phyloP scores from a whole-genome alignment of 2,113 vertebrate species.

The Tachysurus vachellii region DNA sequence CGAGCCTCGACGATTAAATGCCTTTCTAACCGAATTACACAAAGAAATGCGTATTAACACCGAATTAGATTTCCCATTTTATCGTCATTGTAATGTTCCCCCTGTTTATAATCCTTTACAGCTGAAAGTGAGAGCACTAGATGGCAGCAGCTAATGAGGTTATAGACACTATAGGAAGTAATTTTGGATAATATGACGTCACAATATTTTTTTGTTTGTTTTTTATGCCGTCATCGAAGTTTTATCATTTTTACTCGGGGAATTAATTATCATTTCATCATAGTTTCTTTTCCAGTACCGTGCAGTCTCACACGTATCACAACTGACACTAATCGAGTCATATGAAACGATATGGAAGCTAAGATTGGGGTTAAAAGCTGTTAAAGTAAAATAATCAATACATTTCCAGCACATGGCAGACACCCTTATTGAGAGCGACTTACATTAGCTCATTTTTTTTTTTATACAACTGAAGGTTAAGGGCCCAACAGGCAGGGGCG shows the following conservation, averaged over 20 bases:
- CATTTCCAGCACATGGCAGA: no score
- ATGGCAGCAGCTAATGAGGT: not conserved
- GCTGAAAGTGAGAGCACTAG: not conserved
- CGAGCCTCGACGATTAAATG: no score
- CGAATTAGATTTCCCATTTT: not conserved
- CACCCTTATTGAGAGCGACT: no score
- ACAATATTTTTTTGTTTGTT: no score
- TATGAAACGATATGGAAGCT: not conserved
- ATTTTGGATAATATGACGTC: not conserved
- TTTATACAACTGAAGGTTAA: no score
- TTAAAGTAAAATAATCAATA: no score
- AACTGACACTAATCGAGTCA: not conserved
- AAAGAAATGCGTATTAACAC: not conserved
- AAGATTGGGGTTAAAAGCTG: no score
- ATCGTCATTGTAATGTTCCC: not conserved
- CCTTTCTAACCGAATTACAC: not conserved
- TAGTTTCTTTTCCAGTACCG: not conserved
- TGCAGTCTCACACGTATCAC: not conserved
- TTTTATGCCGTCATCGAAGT: not conserved
- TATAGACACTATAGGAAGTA: not conserved
- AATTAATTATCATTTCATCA: not conserved
- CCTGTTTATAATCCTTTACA: not conserved
- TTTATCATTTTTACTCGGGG: not conserved
- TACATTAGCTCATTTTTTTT: no score
- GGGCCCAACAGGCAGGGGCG: no score